phyloP scores from a whole-genome alignment of 2,888 invertebrate species.

The Coenonympha arcania region DNA sequence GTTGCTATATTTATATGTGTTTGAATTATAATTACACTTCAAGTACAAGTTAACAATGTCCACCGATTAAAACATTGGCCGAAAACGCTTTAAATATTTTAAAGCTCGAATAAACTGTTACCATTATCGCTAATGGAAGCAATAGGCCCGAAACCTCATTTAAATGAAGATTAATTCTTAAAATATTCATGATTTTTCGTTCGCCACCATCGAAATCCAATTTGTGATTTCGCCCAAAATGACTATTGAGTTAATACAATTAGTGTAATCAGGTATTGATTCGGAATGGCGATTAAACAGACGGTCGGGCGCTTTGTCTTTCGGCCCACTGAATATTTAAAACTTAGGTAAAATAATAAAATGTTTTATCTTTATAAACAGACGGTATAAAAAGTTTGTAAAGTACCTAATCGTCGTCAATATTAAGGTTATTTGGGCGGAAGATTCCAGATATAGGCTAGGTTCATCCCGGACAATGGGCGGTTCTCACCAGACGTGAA shows the following conservation, averaged over 20 bases:
- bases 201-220: slow-evolving; percentile 27
- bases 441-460: too few species aligned
- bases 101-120: not conserved
- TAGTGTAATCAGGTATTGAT: slow-evolving; percentile 25
- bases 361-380: too few species aligned
- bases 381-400: too few species aligned
- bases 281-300: slow-evolving; percentile 10
- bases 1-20: too few species aligned
- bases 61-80: not conserved
- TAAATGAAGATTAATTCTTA: slow-evolving; percentile 21
- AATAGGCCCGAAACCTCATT: slow-evolving; percentile 6
- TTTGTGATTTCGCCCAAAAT: slow-evolving; percentile 30
- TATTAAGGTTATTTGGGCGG: too few species aligned
- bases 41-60: too few species aligned
- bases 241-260: slow-evolving; percentile 28
- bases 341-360: not conserved
- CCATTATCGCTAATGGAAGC: slow-evolving; percentile 1
- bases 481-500: too few species aligned
- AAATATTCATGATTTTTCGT: slow-evolving; percentile 22
- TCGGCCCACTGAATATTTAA: not conserved
- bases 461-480: too few species aligned
- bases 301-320: not conserved
- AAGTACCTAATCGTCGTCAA: too few species aligned
- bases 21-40: too few species aligned
- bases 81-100: slow-evolving; percentile 1